Percentiles rank a stretch among this genome's conserved stretches.
phyloP scores from a whole-genome alignment of 2,797 vertebrate species.

The Champsocephalus gunnari region DNA sequence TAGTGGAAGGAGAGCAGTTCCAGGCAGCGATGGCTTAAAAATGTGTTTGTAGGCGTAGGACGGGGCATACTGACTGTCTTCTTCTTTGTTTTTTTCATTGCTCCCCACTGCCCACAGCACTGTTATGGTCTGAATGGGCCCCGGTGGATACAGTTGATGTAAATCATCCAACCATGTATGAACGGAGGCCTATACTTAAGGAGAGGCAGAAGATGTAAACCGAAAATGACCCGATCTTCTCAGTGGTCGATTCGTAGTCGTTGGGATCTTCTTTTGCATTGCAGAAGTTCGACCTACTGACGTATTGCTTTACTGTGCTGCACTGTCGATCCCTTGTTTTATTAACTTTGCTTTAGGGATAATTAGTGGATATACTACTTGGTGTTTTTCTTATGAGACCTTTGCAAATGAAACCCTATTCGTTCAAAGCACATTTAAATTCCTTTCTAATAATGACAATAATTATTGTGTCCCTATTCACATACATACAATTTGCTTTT shows the following conservation, averaged over 20 bases:
- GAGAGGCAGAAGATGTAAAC: constrained; percentile 50
- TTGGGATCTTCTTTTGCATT: constrained; percentile 35
- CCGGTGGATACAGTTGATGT: constrained; percentile 54
- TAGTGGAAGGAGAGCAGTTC: constrained; percentile 39
- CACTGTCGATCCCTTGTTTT: background rate
- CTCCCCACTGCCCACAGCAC: constrained; percentile 48
- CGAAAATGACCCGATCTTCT: constrained; percentile 46
- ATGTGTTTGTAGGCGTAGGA: constrained; percentile 51
- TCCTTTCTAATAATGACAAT: constrained; percentile 14
- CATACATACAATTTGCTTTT: constrained; percentile 1
- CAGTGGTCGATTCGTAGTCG: constrained; percentile 35
- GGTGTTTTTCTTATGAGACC: constrained; percentile 8
- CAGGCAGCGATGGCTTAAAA: constrained; percentile 33
- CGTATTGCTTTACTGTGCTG: background rate
- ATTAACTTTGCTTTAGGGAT: background rate
- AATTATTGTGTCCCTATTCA: constrained; percentile 27
- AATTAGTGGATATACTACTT: background rate
- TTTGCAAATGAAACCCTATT: constrained; percentile 1
- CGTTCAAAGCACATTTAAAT: constrained; percentile 4
- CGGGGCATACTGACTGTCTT: constrained; percentile 16
- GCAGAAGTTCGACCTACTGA: constrained; percentile 13
- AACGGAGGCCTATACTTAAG: constrained; percentile 40
- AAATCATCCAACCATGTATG: constrained; percentile 58
- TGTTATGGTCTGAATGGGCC: constrained; percentile 58
- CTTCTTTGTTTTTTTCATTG: constrained; percentile 26